Conservation (phyloP, 2,113 vertebrate species). For the Phrynosoma blainvillii region DNA sequence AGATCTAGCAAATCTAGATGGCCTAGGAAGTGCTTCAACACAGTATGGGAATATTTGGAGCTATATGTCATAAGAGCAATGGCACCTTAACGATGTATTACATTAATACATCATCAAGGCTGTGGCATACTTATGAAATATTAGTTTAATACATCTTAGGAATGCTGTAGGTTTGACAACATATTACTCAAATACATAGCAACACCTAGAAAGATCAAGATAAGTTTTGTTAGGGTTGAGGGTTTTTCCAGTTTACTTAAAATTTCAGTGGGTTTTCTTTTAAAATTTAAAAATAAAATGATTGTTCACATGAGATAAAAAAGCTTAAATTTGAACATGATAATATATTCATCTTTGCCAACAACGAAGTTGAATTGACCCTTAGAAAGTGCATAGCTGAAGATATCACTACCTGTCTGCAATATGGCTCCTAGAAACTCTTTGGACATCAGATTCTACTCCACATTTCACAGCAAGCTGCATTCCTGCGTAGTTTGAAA, state of each 20-base stretch:
- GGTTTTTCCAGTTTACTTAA: constrained; percentile 60
- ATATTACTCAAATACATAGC: constrained; percentile 69
- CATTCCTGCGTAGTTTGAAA: too few species aligned
- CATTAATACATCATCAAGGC: constrained; percentile 77
- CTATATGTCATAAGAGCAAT: constrained; percentile 71
- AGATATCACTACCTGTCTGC: background rate
- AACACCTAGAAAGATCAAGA: constrained; percentile 69
- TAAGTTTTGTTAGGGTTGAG: constrained; percentile 55
- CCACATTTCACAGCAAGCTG: background rate
- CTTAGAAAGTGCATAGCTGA: background rate
- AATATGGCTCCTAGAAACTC: background rate
- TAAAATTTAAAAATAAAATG: constrained; percentile 51
- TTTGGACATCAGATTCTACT: background rate
- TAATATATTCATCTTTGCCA: background rate
- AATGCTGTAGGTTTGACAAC: constrained; percentile 58
- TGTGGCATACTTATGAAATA: constrained; percentile 69
- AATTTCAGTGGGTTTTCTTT: constrained; percentile 14
- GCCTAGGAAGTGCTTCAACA: constrained; percentile 60
- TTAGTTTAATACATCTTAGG: constrained; percentile 70
- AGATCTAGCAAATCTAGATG: constrained; percentile 49
- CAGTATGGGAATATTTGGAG: constrained; percentile 60
- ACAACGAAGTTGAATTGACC: background rate
- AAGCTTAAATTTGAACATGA: background rate
- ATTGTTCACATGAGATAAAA: background rate
- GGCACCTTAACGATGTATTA: constrained; percentile 71